These are phyloP conservation scores for Hoplodrina blanda DNA, from an alignment of 2,888 invertebrate species.

Conservation along the genomic window DNA sequence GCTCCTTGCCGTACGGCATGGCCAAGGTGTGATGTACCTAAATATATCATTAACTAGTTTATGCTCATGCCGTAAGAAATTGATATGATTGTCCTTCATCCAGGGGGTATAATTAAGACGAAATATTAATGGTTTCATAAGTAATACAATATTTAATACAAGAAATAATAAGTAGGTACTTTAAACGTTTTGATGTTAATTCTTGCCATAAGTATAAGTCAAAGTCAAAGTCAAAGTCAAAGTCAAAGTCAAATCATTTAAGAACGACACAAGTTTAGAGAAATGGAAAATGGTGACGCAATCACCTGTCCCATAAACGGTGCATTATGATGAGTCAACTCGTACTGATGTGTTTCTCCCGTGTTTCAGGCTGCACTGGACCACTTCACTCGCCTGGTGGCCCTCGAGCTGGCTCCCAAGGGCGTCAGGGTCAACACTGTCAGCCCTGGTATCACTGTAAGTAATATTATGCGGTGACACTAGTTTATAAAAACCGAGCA, in stretches of 20 bases:
- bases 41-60: background rate
- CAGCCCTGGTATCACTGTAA: conserved; percentile 93
- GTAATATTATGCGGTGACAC: conserved; percentile 22
- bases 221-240: too few relatives aligned
- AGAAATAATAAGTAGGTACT: too few relatives aligned
- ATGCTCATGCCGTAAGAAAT: background rate
- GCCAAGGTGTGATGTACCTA: conserved; percentile 91
- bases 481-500: too few relatives aligned
- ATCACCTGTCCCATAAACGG: background rate
- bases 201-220: too few relatives aligned
- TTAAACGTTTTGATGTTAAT: too few relatives aligned
- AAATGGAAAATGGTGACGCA: too few relatives aligned
- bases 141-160: too few relatives aligned
- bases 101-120: too few relatives aligned
- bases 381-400: conserved; percentile 89
- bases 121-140: too few relatives aligned
- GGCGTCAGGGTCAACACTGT: conserved; percentile 93
- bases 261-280: too few relatives aligned
- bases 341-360: too few relatives aligned
- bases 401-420: conserved; percentile 92
- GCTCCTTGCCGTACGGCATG: conserved; percentile 96
- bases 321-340: background rate
- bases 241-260: too few relatives aligned
- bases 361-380: conserved; percentile 74
- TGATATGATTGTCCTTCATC: background rate